A percentile compares a stretch with the other conserved stretches of the same genome.
These are phyloP conservation scores for Horisme vitalbata DNA, from an alignment of 2,888 invertebrate species.

Conservation along the genomic window DNA sequence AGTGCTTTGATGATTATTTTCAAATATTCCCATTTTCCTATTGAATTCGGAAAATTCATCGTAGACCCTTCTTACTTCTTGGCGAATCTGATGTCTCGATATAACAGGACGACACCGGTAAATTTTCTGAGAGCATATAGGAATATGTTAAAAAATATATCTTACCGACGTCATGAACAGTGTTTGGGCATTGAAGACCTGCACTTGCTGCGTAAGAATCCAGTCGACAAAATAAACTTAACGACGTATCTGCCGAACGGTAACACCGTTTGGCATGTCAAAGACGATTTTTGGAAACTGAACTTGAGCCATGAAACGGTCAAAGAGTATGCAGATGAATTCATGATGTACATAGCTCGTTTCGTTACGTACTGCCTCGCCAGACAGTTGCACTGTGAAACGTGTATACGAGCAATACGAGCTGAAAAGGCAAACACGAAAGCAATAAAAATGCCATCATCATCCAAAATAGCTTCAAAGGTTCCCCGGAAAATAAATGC, in stretches of 20 bases:
- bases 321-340: background rate
- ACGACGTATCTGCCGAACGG: constrained; percentile 1
- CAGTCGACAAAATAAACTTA: constrained; percentile 4
- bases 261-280: background rate
- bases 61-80: constrained; percentile 3
- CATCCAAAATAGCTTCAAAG: no score
- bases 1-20: constrained; percentile 2
- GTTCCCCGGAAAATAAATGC: no score
- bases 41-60: constrained; percentile 5
- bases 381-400: background rate
- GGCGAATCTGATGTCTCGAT: background rate
- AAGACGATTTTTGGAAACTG: background rate
- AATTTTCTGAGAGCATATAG: constrained; percentile 1
- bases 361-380: constrained; percentile 1
- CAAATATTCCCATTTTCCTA: background rate
- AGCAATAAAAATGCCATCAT: background rate
- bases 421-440: background rate
- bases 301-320: background rate
- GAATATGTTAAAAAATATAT: background rate
- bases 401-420: constrained; percentile 2
- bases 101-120: no score
- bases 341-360: constrained; percentile 1
- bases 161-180: background rate
- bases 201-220: no score
- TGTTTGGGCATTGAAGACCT: background rate